Conservation (phyloP, 2,113 vertebrate genomes). For the Agapornis roseicollis region DNA sequence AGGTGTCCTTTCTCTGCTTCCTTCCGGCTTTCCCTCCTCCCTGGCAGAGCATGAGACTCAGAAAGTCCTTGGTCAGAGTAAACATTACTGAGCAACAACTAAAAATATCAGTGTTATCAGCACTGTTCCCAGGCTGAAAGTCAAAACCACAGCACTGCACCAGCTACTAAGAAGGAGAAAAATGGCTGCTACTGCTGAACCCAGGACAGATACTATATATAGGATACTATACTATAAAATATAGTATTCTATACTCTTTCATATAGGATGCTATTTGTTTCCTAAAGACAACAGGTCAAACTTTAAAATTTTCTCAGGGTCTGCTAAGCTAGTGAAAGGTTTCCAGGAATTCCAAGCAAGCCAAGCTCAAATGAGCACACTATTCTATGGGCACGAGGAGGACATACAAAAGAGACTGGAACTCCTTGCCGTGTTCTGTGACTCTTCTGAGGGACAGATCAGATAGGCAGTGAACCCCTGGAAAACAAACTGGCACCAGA, state of each 20-base stretch:
- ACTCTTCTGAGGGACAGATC: not conserved
- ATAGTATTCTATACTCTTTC: not conserved
- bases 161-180: too few relatives aligned
- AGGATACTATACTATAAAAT: not conserved
- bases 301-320: not conserved
- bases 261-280: not conserved
- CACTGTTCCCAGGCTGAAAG: too few relatives aligned
- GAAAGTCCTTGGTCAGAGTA: too few relatives aligned
- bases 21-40: too few relatives aligned
- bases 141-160: too few relatives aligned
- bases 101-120: too few relatives aligned
- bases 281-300: not conserved
- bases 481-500: not conserved
- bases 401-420: not conserved
- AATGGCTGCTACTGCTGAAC: too few relatives aligned
- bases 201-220: not conserved
- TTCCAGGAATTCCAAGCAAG: not conserved
- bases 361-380: not conserved
- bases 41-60: too few relatives aligned
- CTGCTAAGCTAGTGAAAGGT: not conserved
- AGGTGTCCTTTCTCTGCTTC: too few relatives aligned
- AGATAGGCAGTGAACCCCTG: not conserved
- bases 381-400: not conserved
- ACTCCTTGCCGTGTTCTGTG: not conserved
- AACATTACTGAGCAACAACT: too few relatives aligned